Base-by-base conservation (phyloP, 2,888 invertebrate genomes). In the Acanthosepion pharaonis region DNA sequence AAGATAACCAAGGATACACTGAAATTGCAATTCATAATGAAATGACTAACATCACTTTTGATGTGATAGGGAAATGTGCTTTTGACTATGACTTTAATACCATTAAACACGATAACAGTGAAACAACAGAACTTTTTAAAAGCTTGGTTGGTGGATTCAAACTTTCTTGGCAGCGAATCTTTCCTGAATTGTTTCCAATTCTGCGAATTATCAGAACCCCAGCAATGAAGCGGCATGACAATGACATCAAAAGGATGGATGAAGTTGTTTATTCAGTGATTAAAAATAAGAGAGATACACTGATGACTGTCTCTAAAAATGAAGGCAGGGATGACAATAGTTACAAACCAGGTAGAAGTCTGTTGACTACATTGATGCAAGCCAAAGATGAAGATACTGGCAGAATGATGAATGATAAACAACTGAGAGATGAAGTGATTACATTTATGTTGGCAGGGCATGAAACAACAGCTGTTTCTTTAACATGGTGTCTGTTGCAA, bases 371-470 rank as follows among this genome's bases (percentile, higher is more conserved):
- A 51, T 94, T 97, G 93, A 94, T 96, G 59, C 94, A 95, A 92
- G 96, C 96, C 28, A 94, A 95, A 93, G 96, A 97, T 95, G 96
- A 96, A 33, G 94, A 96, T 28, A 92, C 92, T 23, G 96, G 96
- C 5, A 95, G 95, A n/a, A 94, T 94, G 20, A 94, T 97, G 91
- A 95, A 95, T 4, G 96, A 96, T 91, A 94, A 96, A 18, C 95
- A 96, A 11, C 95, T 97, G 93, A 95, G 96, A 94, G 96, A 96
- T 53, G 96, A 97, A 91, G 96, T 97, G 55, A 95, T 96, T 78
- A 97, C 96, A 1, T 95, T 97, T 94, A 95, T 97, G 94, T 95
- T 96, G 93, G 97, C 97, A 93, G 97, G 97, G 15, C 96, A 96
- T 96, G 97, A 97, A 96, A 97, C 97, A 9, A 97, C 96, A 25